Evolutionary conservation across 2,888 invertebrate genomes (phyloP).

Genomic region (Morinoia aosen): DNA sequence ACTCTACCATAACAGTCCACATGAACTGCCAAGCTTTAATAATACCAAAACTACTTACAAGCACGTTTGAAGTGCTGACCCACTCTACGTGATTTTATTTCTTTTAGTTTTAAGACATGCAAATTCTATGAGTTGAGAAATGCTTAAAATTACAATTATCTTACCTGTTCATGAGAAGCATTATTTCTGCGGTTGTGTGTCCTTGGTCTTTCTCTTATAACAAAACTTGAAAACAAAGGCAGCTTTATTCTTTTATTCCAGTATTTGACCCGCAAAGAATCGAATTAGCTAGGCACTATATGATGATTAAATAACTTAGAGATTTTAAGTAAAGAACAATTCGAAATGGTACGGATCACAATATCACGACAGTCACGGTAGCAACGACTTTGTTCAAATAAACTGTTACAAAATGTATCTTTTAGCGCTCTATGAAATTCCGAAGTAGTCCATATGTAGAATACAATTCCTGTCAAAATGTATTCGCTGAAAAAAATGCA

Average conservation of each 20-base stretch:
- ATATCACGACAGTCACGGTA: not conserved
- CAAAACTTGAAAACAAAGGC: not conserved
- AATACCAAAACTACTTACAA: not conserved
- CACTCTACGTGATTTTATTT: not conserved
- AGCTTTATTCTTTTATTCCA: not conserved
- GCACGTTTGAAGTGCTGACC: not conserved
- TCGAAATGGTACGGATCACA: not conserved
- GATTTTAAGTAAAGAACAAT: not conserved
- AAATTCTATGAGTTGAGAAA: not conserved
- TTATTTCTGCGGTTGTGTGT: not conserved
- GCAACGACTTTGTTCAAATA: not conserved
- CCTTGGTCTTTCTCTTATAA: not conserved
- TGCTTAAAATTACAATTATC: not conserved
- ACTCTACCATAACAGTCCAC: not conserved
- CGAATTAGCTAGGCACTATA: not conserved
- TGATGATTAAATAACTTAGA: not conserved
- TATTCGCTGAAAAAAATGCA: not conserved
- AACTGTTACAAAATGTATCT: not conserved
- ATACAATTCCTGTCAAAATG: no score
- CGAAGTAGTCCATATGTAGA: no score
- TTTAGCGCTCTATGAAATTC: no score
- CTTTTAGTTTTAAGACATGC: not conserved
- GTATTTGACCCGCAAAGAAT: not conserved
- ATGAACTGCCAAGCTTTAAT: not conserved
- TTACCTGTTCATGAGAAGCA: not conserved